These are phyloP conservation scores for Peromyscus polionotus DNA, from an alignment of 2,113 vertebrate species.

Conservation along the genomic window DNA sequence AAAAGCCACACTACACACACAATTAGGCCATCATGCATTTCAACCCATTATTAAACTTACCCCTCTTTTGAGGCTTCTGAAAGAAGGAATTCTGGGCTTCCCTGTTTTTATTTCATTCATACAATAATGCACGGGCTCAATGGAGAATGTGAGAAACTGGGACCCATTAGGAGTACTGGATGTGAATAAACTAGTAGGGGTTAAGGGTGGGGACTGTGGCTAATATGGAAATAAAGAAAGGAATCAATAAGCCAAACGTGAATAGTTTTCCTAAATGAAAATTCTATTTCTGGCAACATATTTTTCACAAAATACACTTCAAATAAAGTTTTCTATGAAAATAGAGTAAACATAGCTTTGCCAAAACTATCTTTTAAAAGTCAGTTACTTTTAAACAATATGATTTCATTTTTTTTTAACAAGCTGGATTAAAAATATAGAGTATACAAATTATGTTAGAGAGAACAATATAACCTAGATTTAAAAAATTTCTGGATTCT, in stretches of 20 bases:
- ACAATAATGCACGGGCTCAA: constrained; percentile 96
- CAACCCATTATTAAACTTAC: constrained; percentile 92
- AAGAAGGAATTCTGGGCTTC: constrained; percentile 96
- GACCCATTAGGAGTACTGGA: constrained; percentile 91
- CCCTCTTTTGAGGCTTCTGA: constrained; percentile 96
- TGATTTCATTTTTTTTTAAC: constrained; percentile 61
- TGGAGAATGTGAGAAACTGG: constrained; percentile 92
- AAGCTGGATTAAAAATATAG: constrained; percentile 68
- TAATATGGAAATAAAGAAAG: constrained; percentile 91
- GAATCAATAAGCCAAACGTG: constrained; percentile 91
- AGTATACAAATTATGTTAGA: constrained; percentile 69
- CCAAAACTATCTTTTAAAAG: constrained; percentile 60
- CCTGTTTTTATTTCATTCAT: constrained; percentile 96
- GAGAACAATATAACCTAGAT: constrained; percentile 57
- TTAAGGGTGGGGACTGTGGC: constrained; percentile 91
- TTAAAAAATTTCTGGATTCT: constrained; percentile 44
- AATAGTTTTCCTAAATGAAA: constrained; percentile 88
- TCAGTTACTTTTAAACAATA: constrained; percentile 73
- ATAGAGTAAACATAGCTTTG: constrained; percentile 74
- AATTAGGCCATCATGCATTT: constrained; percentile 91
- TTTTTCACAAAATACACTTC: constrained; percentile 81
- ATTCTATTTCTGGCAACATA: constrained; percentile 86
- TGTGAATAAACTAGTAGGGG: constrained; percentile 90
- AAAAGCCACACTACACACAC: constrained; percentile 91
- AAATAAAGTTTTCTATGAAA: constrained; percentile 76